Evolutionary conservation across 2,113 vertebrate genomes (phyloP).

Genomic region (Phaetusa simplex): DNA sequence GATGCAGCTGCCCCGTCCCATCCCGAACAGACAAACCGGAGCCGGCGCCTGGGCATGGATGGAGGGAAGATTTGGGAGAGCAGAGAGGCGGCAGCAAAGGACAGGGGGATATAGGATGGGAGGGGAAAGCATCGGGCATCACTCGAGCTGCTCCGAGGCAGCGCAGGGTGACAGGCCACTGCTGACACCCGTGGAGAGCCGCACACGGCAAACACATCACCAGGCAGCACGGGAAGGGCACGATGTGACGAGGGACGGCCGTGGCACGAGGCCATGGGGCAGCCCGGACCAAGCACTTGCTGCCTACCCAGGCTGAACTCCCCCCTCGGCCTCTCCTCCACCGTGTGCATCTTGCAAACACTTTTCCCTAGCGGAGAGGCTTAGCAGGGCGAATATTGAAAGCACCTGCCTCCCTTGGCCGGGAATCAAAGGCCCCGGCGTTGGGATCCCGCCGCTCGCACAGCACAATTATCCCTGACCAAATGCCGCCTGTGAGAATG

Average conservation of each 20-base stretch:
- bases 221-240: background rate
- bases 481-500: background rate
- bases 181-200: accelerated
- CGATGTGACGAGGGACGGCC: accelerated
- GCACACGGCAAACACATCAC: accelerated
- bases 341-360: background rate
- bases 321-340: background rate
- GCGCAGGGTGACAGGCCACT: background rate
- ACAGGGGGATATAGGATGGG: background rate
- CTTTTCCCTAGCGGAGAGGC: background rate
- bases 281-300: background rate
- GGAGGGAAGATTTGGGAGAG: background rate
- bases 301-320: background rate
- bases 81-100: background rate
- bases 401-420: conserved; percentile 10
- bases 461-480: background rate
- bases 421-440: background rate
- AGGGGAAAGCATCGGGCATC: background rate
- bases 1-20: background rate
- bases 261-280: accelerated
- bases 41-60: accelerated
- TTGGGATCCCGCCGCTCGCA: background rate
- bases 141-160: accelerated
- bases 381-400: background rate
- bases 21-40: accelerated